phyloP scores from a whole-genome alignment of 2,888 invertebrate genomes.

The Agrotis exclamationis region DNA sequence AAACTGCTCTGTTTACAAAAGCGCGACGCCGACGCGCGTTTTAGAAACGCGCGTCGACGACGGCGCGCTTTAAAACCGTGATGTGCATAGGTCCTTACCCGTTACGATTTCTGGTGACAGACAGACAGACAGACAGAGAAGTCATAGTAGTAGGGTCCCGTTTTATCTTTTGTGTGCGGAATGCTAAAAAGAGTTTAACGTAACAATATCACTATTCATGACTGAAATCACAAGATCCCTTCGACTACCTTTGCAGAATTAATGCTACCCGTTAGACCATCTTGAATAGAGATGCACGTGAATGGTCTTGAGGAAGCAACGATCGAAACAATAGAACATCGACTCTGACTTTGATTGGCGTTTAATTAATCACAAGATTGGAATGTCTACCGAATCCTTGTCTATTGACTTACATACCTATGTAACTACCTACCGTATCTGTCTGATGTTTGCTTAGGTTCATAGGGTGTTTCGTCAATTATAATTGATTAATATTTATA shows the following conservation, averaged over 20 bases:
- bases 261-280: background rate
- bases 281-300: background rate
- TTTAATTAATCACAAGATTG: conserved; percentile 30
- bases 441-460: background rate
- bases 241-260: background rate
- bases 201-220: too few relatives aligned
- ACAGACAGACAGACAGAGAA: too few relatives aligned
- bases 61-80: too few relatives aligned
- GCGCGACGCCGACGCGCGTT: too few relatives aligned
- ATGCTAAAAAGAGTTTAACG: too few relatives aligned
- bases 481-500: background rate
- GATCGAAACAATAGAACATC: conserved; percentile 8
- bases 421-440: background rate
- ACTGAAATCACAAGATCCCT: background rate
- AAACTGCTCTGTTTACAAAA: too few relatives aligned
- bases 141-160: too few relatives aligned
- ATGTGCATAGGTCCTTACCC: too few relatives aligned
- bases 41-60: too few relatives aligned
- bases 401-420: background rate
- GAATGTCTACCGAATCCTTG: background rate
- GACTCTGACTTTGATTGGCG: conserved; percentile 26
- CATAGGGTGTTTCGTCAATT: background rate
- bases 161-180: too few relatives aligned
- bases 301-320: background rate
- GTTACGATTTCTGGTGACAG: too few relatives aligned